Percentiles rank a stretch among this genome's conserved stretches.
Evolutionary conservation across 2,888 invertebrate species (phyloP).

Genomic region (Marronus borbonicus): DNA sequence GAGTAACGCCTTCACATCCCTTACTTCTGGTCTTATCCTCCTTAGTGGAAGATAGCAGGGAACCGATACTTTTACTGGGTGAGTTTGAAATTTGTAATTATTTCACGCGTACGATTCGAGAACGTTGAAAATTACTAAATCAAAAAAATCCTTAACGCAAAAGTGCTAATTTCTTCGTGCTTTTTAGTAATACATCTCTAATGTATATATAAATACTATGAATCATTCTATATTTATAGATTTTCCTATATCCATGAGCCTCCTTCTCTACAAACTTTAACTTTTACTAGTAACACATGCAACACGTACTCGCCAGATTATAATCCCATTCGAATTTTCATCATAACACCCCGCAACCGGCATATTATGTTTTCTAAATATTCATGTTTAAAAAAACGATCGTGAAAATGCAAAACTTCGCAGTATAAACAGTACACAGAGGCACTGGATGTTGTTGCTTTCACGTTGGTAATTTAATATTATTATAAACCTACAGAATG

Average conservation of each 20-base stretch:
- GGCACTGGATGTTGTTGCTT: constrained; percentile 47
- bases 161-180: constrained; percentile 11
- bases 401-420: constrained; percentile 38
- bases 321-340: no score
- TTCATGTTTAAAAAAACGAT: background rate
- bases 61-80: constrained; percentile 80
- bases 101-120: background rate
- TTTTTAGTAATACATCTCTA: constrained; percentile 34
- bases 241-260: constrained; percentile 12
- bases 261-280: background rate
- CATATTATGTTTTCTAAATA: background rate
- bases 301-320: no score
- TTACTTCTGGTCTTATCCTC: constrained; percentile 78
- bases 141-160: background rate
- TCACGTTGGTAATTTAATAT: constrained; percentile 27
- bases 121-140: background rate
- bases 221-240: constrained; percentile 42
- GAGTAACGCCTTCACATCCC: constrained; percentile 75
- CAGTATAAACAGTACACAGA: constrained; percentile 40
- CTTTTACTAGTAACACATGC: background rate
- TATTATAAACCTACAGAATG: background rate
- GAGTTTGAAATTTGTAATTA: constrained; percentile 66
- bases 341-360: background rate
- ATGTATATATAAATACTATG: constrained; percentile 43
- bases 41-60: constrained; percentile 79